phyloP scores from a whole-genome alignment of 1,140 invertebrate species.

The Meloidogyne chitwoodi region DNA sequence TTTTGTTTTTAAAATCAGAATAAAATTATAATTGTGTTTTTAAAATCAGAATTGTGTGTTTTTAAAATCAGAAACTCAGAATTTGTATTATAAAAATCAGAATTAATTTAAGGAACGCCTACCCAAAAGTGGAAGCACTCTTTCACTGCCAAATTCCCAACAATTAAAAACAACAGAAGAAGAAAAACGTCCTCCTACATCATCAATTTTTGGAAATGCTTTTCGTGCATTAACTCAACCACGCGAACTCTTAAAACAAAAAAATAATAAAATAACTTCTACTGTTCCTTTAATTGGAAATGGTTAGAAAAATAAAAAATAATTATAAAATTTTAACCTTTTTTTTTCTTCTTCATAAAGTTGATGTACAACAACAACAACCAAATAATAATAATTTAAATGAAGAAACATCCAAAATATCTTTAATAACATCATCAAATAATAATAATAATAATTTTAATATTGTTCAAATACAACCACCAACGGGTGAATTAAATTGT shows the following conservation, averaged over 20 bases:
- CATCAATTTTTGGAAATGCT: constrained; percentile 1
- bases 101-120: not conserved
- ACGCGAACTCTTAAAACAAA: not conserved
- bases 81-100: too few species aligned
- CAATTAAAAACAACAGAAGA: not conserved
- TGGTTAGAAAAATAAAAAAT: not conserved
- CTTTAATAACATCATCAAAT: not conserved
- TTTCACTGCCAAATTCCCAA: not conserved
- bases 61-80: not conserved
- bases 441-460: not conserved
- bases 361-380: not conserved
- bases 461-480: not conserved
- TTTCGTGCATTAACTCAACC: not conserved
- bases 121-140: not conserved
- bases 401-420: not conserved
- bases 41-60: not conserved
- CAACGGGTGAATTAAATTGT: not conserved
- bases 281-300: not conserved
- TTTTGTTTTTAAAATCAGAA: not conserved
- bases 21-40: too few species aligned
- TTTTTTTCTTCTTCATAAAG: not conserved
- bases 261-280: not conserved
- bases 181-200: not conserved
- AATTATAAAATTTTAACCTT: not conserved
- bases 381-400: too few species aligned